Base-by-base conservation (phyloP, 2,113 vertebrate species). In the Esox niger region DNA sequence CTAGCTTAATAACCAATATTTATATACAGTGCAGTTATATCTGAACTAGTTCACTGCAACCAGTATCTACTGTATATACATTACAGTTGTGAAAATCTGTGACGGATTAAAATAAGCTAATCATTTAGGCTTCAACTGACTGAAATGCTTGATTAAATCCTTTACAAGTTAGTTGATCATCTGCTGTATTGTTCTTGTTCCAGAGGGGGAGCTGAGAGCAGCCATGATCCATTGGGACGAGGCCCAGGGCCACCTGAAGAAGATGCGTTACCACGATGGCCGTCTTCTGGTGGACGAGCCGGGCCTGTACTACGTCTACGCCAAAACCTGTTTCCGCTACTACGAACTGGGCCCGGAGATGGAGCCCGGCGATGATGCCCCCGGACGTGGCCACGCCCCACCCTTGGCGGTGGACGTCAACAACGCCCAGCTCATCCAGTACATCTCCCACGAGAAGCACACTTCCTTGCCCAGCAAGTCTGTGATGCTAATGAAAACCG, bases 291-390 rank as follows among this genome's bases (percentile, higher is more conserved):
- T 95, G 73, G 87, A 84, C 57, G 94, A 95, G 79, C 89, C 95
- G 0, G 97, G 97, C 54, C 94, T 94, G 85, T 99, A 99, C 87
- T 98, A 96, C 32, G 86, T 98, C 11, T 99, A 99, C 27, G 94
- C 95, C 82, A 96, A 97, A 78, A 95, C 95, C 71, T 98, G 95
- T 79, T 98, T 99, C 71, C 92, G 97, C 68, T 93, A 95, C 78
- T 95, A 97, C 17, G 64, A 64, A 2, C 8, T 35, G 0, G 64
- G 3, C 0, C 62, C 46, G 0, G 84, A 79, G 10, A 57, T 30
- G 54, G 6, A 31, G 46, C 0, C 78, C 38, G 2, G 38, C 38
- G 59, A 71, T 15, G 59, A 71, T 30, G 26, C n/a, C 0, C n/a
- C 47, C 15, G 38, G 38, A 43, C 38, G 55, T 23, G 15, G 10